Conservation (phyloP, 2,888 invertebrate genomes). For the Drosophila siamana region DNA sequence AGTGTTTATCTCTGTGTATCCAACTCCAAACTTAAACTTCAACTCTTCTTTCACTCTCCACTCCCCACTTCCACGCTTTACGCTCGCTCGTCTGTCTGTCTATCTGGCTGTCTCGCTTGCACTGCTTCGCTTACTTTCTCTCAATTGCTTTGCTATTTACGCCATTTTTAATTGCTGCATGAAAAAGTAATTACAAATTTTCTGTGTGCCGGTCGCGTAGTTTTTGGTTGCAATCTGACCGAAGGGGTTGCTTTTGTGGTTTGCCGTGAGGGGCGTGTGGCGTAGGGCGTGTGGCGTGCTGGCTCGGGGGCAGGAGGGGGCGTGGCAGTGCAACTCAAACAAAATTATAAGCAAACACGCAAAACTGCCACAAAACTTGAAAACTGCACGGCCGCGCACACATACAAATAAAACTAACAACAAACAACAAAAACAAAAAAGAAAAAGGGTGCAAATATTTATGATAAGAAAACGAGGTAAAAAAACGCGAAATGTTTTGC, state of each 20-base stretch:
- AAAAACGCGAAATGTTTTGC: slow-evolving; percentile 51
- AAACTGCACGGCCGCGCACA: slow-evolving; percentile 63
- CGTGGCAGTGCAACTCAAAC: slow-evolving; percentile 74
- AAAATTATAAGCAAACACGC: slow-evolving; percentile 82
- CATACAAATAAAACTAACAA: slow-evolving; percentile 16
- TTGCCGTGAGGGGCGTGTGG: slow-evolving; percentile 41
- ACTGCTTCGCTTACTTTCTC: slow-evolving; percentile 25
- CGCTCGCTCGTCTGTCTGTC: background rate
- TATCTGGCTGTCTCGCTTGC: no score
- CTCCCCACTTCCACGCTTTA: no score
- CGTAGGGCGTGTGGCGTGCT: slow-evolving; percentile 6
- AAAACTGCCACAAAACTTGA: slow-evolving; percentile 82
- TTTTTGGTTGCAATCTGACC: slow-evolving; percentile 28
- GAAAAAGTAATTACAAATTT: slow-evolving; percentile 78
- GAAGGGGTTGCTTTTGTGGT: slow-evolving; percentile 11
- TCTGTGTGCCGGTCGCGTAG: slow-evolving; percentile 45
- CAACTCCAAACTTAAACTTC: slow-evolving; percentile 42
- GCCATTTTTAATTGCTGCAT: slow-evolving; percentile 81
- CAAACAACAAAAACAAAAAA: no score
- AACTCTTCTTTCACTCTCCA: no score
- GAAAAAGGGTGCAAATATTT: slow-evolving; percentile 45
- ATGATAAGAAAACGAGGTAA: slow-evolving; percentile 20
- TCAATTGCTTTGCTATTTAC: slow-evolving; percentile 64
- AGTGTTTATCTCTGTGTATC: slow-evolving; percentile 44
- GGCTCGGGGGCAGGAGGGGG: no score